Percentiles rank a stretch among this genome's conserved stretches.
These are phyloP conservation scores for Acropternis orthonyx DNA, from an alignment of 2,797 vertebrate genomes.

Conservation along the genomic window DNA sequence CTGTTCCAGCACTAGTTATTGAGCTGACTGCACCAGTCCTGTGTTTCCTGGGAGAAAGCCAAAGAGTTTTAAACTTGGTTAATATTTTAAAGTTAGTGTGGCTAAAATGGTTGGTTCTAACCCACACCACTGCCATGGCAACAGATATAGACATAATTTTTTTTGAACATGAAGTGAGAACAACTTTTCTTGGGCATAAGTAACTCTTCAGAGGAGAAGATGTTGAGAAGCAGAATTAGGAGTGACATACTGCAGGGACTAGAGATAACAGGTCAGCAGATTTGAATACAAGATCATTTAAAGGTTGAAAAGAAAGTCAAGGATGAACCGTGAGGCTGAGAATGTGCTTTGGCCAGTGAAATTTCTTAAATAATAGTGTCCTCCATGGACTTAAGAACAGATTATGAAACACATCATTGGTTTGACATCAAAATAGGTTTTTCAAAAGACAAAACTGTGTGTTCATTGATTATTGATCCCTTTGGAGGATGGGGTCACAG, in stretches of 20 bases:
- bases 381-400: neutral
- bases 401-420: neutral
- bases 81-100: neutral
- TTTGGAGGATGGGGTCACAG: neutral
- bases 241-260: neutral
- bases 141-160: neutral
- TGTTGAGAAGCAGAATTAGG: neutral
- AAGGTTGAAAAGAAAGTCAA: neutral
- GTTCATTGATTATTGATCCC: neutral
- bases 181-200: neutral
- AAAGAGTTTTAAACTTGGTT: neutral
- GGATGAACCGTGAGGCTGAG: neutral
- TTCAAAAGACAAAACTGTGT: neutral
- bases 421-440: neutral
- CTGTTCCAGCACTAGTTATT: neutral
- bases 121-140: neutral
- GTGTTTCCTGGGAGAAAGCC: neutral
- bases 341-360: neutral
- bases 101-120: neutral
- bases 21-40: neutral
- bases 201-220: neutral
- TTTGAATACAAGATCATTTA: neutral
- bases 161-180: neutral
- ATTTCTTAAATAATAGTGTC: neutral
- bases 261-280: neutral